Percentiles rank a stretch among this genome's conserved stretches.
phyloP scores from a whole-genome alignment of 2,113 vertebrate species.

The Tragelaphus buxtoni region DNA sequence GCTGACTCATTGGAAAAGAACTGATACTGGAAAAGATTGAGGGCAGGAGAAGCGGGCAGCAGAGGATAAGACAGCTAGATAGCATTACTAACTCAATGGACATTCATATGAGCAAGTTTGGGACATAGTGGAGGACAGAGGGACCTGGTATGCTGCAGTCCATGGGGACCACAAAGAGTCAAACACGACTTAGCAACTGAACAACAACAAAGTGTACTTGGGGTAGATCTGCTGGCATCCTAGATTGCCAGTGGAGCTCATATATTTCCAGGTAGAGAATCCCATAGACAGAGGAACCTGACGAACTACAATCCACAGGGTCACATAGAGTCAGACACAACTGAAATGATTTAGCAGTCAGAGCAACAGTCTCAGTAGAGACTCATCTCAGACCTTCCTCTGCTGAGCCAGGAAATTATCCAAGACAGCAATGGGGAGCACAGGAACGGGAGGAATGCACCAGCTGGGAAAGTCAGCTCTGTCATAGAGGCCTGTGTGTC shows the following conservation, averaged over 20 bases:
- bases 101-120: not conserved
- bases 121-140: not conserved
- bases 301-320: not conserved
- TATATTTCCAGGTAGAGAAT: not conserved
- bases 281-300: not conserved
- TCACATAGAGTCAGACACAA: not conserved
- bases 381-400: constrained; percentile 30
- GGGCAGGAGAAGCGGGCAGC: not conserved
- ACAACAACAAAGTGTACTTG: not conserved
- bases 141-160: not conserved
- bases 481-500: not conserved
- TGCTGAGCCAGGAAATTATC: not conserved
- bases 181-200: not conserved
- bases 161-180: not conserved
- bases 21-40: not conserved
- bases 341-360: not conserved
- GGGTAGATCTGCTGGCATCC: not conserved
- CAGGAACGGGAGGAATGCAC: fast-evolving
- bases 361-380: not conserved
- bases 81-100: not conserved
- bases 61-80: not conserved
- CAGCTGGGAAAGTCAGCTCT: not conserved
- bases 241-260: not conserved
- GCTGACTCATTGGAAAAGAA: not conserved
- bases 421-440: not conserved